A percentile compares a stretch with the other conserved stretches of the same genome.
Conservation (phyloP, 2,797 vertebrate species). For the Cichlasoma orientale region DNA sequence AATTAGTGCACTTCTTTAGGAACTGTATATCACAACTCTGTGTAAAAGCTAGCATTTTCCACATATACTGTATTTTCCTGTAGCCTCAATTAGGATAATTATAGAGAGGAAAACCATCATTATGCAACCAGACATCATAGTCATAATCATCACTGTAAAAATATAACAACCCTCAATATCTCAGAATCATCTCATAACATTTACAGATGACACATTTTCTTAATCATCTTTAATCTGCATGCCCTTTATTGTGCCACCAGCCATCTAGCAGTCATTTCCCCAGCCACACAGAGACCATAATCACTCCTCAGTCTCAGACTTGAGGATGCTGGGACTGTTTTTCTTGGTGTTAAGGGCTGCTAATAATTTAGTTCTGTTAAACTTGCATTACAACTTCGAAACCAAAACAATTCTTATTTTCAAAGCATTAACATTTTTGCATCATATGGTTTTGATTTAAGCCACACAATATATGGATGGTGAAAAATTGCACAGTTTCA, state of each 20-base stretch:
- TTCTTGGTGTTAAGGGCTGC: conserved; percentile 13
- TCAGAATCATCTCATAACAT: conserved; percentile 57
- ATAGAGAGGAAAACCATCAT: conserved; percentile 23
- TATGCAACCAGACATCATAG: conserved; percentile 26
- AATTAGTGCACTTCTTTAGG: neutral
- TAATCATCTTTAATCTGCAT: conserved; percentile 57
- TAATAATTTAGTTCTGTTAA: conserved; percentile 19
- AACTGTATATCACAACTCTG: neutral
- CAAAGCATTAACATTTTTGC: neutral
- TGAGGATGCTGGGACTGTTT: conserved; percentile 24
- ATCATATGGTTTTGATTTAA: neutral
- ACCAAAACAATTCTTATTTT: neutral
- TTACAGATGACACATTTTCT: conserved; percentile 57
- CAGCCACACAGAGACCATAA: conserved; percentile 43
- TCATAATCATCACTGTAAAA: conserved; percentile 38
- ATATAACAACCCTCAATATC: conserved; percentile 45
- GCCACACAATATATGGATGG: neutral
- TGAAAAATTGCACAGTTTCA: neutral
- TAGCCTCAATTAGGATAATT: neutral
- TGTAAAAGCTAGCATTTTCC: neutral
- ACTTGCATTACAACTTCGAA: conserved; percentile 1
- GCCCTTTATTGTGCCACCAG: conserved; percentile 50
- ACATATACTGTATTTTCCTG: neutral
- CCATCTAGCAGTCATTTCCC: conserved; percentile 29
- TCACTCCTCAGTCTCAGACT: conserved; percentile 26